Percentiles rank a stretch among this genome's conserved stretches.
phyloP scores from a whole-genome alignment of 2,888 invertebrate genomes.

The Eupithecia centaureata region DNA sequence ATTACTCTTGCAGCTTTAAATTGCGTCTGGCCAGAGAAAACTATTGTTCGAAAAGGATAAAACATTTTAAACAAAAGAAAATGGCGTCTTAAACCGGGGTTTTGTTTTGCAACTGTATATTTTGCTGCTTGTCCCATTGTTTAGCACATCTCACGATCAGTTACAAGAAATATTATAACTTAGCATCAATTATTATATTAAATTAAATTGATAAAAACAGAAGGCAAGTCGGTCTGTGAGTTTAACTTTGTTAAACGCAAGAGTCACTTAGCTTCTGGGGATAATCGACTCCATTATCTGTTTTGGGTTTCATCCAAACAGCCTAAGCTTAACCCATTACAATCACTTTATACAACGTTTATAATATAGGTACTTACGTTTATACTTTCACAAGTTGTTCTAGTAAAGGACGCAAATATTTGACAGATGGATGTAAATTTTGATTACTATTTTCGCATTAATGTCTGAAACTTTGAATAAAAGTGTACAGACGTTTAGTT shows the following conservation, averaged over 20 bases:
- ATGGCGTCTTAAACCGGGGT: background rate
- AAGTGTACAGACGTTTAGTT: background rate
- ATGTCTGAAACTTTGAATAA: background rate
- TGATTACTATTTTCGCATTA: no score
- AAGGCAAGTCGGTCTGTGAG: background rate
- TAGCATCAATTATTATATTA: constrained; percentile 23
- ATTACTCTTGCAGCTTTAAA: background rate
- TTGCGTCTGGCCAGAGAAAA: constrained; percentile 1
- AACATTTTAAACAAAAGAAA: constrained; percentile 2
- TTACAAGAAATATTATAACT: constrained; percentile 16
- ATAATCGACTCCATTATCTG: constrained; percentile 3
- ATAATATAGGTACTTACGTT: no score
- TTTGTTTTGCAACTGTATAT: constrained; percentile 3
- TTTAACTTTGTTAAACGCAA: background rate
- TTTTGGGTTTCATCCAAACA: background rate
- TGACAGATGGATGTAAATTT: no score
- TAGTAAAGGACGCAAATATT: no score
- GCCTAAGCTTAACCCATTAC: background rate
- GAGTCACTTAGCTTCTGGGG: background rate
- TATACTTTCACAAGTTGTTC: no score
- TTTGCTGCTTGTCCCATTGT: constrained; percentile 5
- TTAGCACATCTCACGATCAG: constrained; percentile 16
- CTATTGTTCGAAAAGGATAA: constrained; percentile 5
- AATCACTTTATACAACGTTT: constrained; percentile 15
- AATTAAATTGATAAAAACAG: constrained; percentile 2